phyloP scores from a whole-genome alignment of 2,797 vertebrate species.

The Gymnothorax javanicus region DNA sequence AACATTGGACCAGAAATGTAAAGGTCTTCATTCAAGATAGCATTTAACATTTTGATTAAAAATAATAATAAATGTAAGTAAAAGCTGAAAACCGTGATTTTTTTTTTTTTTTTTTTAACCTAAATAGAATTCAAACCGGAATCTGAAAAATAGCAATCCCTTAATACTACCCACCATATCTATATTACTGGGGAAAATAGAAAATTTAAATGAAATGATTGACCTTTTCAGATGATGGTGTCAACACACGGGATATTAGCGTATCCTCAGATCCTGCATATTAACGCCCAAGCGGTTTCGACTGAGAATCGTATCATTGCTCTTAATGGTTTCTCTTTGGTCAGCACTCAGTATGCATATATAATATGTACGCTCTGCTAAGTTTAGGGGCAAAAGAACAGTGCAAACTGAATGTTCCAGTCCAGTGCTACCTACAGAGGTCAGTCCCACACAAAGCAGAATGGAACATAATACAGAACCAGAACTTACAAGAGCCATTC shows the following conservation, averaged over 20 bases:
- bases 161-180: not conserved
- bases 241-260: not conserved
- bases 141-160: not conserved
- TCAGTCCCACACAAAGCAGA: too few relatives aligned
- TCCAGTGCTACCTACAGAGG: not conserved
- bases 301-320: not conserved
- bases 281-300: not conserved
- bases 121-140: too few relatives aligned
- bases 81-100: too few relatives aligned
- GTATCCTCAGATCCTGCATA: not conserved
- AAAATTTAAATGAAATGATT: not conserved
- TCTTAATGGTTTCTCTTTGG: not conserved
- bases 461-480: too few relatives aligned
- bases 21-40: too few relatives aligned
- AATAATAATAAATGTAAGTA: too few relatives aligned
- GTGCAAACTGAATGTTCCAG: not conserved
- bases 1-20: too few relatives aligned
- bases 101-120: too few relatives aligned
- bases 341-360: not conserved
- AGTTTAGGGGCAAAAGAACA: not conserved
- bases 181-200: not conserved
- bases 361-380: not conserved
- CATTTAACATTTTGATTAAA: too few relatives aligned
- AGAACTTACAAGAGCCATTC: too few relatives aligned
- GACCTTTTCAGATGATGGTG: conserved; percentile 1